Conservation (phyloP, 2,797 vertebrate species). For the Calcarius lapponicus region DNA sequence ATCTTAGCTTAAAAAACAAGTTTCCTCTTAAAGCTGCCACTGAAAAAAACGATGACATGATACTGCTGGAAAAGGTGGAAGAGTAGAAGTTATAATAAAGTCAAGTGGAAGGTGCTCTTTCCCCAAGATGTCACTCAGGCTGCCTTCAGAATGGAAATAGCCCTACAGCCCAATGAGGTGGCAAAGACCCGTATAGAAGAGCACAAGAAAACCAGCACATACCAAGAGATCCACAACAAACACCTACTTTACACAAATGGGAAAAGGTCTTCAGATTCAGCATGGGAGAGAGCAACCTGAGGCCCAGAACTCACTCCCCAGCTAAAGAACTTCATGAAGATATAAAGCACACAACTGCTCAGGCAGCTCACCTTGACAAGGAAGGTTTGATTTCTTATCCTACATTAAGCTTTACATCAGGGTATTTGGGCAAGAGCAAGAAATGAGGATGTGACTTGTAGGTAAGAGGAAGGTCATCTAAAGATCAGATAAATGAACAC, state of each 20-base stretch:
- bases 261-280: background rate
- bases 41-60: background rate
- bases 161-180: background rate
- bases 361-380: background rate
- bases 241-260: background rate
- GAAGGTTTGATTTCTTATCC: background rate
- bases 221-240: background rate
- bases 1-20: background rate
- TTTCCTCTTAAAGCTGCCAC: background rate
- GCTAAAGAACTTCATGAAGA: background rate
- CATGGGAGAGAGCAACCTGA: background rate
- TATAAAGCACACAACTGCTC: background rate
- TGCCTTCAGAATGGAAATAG: background rate
- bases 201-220: background rate
- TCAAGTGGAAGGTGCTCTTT: background rate
- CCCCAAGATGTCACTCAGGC: background rate
- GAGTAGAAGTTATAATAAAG: background rate
- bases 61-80: background rate
- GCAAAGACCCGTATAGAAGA: background rate
- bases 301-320: background rate
- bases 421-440: background rate
- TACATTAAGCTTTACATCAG: background rate
- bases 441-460: background rate
- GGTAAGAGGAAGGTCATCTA: background rate
- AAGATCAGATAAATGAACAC: background rate